Evolutionary conservation across 2,797 vertebrate genomes (phyloP), one percentile per base, ranked within the genome.

Genomic region (Sitta carolinensis): DNA sequence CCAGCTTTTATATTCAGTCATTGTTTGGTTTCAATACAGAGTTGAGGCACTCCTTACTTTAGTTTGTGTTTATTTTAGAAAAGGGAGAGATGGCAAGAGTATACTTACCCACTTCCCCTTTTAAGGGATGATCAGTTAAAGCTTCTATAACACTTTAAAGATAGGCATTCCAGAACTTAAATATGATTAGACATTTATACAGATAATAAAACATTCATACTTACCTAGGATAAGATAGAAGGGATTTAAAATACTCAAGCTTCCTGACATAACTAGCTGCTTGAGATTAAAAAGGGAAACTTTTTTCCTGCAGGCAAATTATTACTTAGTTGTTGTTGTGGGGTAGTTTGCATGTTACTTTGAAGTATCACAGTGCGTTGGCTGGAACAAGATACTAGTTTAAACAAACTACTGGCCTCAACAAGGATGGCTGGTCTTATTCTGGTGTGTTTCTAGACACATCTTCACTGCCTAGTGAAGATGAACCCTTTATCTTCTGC

Each of bases 121-220:
- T 89, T 88, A 84, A 92, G 91, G 79, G 52, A 79, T 76, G 63
- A 67, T 86, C 92, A 79, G 73, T 84, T 92, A 93, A 83, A 75
- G 51, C 62, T 78, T 18, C n/a, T 91, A 11, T 57, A 81, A 32
- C 54, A 66, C 82, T 93, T 92, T 91, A 90, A 94, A 96, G 92
- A 81, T 73, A 70, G 82, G 47, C 50, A 92, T 92, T 84, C 87
- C 87, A 91, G 73, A 94, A 85, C 73, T 88, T 79, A 90, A 84
- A 86, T 82, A 69, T n/a, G 79, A 79, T 93, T 79, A 84, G 80
- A 48, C 83, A 42, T 88, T 92, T 86, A 86, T 90, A 36, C 67
- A 92, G 89, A 81, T 84, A 92, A 92, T 91, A 89, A 95, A 97
- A 38, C 82, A 93, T 72, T 51, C 61, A 50, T 92, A 30, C 55